phyloP scores from a whole-genome alignment of 92 coral and sea anemone genomes.

The Plumapathes pennacea region DNA sequence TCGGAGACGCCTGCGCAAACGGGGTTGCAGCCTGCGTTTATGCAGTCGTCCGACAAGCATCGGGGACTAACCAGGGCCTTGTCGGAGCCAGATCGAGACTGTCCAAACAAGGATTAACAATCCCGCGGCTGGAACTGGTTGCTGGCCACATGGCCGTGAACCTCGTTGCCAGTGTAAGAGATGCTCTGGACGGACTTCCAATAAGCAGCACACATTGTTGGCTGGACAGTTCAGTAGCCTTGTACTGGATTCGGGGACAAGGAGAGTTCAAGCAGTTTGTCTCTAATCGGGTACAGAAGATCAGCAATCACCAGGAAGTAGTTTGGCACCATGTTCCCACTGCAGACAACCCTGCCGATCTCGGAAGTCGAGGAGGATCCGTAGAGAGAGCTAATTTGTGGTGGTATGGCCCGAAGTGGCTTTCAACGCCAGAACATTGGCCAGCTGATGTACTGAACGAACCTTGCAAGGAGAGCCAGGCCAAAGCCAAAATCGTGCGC shows the following conservation, averaged over 20 bases:
- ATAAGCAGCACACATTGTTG: conserved; percentile 17
- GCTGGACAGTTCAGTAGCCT: conserved; percentile 44
- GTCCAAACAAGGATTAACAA: conserved; percentile 30
- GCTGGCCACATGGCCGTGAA: conserved; percentile 48
- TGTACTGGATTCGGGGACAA: conserved; percentile 36
- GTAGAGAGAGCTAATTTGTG: conserved; percentile 8
- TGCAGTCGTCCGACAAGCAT: conserved; percentile 38
- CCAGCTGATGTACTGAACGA: conserved; percentile 22
- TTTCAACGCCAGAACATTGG: conserved; percentile 19
- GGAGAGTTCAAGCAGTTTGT: conserved; percentile 54
- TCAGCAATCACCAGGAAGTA: conserved; percentile 32
- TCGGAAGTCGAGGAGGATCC: conserved; percentile 45
- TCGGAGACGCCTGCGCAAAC: conserved; percentile 27
- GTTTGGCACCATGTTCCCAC: conserved; percentile 56
- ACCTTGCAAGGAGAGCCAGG: conserved; percentile 5
- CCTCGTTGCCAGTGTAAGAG: conserved; percentile 23
- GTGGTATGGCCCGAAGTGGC: conserved; percentile 49
- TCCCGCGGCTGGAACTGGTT: conserved; percentile 33
- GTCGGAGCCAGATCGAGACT: conserved; percentile 35
- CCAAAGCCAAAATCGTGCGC: background rate
- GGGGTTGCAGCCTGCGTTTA: conserved; percentile 51
- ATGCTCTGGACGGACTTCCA: conserved; percentile 35
- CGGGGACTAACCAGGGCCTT: conserved; percentile 39
- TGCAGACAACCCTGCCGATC: conserved; percentile 47
- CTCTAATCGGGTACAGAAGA: conserved; percentile 44